Conservation (phyloP, 2,888 invertebrate species). For the Drosophila niveifrons region DNA sequence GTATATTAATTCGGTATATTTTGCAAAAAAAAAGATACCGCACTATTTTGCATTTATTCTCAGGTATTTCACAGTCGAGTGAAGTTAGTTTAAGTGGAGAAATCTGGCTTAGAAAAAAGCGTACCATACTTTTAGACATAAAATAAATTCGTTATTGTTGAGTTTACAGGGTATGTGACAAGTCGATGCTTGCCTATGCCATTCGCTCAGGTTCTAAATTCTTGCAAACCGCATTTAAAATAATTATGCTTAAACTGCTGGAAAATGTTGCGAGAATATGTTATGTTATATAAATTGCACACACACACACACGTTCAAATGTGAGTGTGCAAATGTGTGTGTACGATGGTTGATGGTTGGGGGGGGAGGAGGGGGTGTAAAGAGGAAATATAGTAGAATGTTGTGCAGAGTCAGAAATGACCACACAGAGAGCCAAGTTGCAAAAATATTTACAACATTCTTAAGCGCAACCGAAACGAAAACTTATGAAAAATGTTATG, state of each 20-base stretch:
- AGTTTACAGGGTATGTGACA: not conserved
- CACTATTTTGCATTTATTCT: too few relatives aligned
- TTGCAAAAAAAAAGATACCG: too few relatives aligned
- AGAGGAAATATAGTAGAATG: conserved; percentile 3
- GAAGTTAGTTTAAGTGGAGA: too few relatives aligned
- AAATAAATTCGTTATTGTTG: not conserved
- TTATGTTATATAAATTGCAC: conserved; percentile 16
- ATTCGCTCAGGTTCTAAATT: conserved; percentile 36
- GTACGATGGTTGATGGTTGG: conserved; percentile 10
- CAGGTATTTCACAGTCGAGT: too few relatives aligned
- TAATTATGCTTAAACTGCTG: conserved; percentile 72
- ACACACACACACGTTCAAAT: conserved; percentile 7
- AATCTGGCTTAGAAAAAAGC: too few relatives aligned
- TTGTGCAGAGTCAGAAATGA: conserved; percentile 54
- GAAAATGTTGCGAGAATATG: conserved; percentile 54
- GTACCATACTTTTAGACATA: too few relatives aligned
- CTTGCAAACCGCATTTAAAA: conserved; percentile 66
- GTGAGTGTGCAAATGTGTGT: conserved; percentile 4
- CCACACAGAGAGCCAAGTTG: conserved; percentile 66
- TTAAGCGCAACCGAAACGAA: conserved; percentile 76
- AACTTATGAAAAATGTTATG: conserved; percentile 79
- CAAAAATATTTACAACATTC: conserved; percentile 75
- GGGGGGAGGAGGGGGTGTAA: conserved; percentile 7
- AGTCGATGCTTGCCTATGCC: not conserved
- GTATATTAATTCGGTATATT: too few relatives aligned